These are phyloP conservation scores for Pangasius larnaudii DNA, from an alignment of 2,797 vertebrate genomes.

Conservation along the genomic window DNA sequence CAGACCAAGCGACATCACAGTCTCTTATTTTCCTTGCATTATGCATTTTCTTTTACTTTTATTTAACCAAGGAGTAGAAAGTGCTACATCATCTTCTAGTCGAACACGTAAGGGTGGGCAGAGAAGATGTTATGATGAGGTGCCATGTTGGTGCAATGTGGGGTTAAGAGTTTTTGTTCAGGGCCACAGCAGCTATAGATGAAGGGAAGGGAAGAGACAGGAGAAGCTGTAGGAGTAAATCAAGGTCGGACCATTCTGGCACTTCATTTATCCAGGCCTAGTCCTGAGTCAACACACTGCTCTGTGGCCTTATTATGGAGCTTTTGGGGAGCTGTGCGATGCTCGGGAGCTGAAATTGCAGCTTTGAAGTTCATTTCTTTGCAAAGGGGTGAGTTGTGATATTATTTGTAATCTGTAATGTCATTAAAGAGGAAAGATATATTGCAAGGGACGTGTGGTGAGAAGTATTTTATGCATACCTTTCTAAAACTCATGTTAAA, in stretches of 20 bases:
- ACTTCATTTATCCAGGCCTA: conserved; percentile 41
- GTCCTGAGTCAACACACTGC: conserved; percentile 35
- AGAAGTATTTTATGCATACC: neutral
- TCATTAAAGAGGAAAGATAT: neutral
- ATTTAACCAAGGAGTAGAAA: neutral
- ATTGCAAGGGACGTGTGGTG: neutral
- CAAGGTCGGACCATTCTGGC: conserved; percentile 34
- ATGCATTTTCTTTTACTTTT: too few species aligned
- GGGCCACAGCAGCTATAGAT: conserved; percentile 11
- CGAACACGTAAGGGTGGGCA: neutral
- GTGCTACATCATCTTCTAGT: neutral
- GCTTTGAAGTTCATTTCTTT: conserved; percentile 20
- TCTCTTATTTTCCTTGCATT: conserved; percentile 1
- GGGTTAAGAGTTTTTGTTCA: conserved; percentile 42
- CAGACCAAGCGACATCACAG: neutral
- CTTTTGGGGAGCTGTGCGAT: neutral
- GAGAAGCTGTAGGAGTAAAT: conserved; percentile 36
- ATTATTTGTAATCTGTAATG: neutral
- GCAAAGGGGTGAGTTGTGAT: neutral
- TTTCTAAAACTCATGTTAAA: neutral
- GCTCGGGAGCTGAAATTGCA: conserved; percentile 28
- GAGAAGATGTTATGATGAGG: conserved; percentile 14
- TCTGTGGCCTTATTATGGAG: conserved; percentile 35
- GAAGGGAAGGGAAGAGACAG: conserved; percentile 22
- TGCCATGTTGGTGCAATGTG: conserved; percentile 15